Conservation (phyloP, 2,113 vertebrate genomes). For the Vidua macroura region DNA sequence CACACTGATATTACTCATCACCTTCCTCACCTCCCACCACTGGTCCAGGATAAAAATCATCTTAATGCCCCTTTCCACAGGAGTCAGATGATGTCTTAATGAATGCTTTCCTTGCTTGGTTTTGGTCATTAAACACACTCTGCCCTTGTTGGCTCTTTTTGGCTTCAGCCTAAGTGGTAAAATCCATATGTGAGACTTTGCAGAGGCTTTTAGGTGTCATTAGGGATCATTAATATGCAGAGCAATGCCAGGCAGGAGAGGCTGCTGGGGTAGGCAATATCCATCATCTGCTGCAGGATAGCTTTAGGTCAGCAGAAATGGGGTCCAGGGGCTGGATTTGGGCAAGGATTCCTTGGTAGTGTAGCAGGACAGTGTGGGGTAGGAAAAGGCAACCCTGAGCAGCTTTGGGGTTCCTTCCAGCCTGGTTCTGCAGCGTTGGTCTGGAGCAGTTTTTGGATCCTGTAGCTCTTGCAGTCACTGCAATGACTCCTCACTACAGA, state of each 20-base stretch:
- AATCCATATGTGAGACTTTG: constrained; percentile 3
- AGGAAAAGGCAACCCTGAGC: background rate
- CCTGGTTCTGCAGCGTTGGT: accelerated
- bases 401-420: background rate
- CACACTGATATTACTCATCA: background rate
- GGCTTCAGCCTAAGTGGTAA: background rate
- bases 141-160: background rate
- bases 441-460: background rate
- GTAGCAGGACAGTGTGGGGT: background rate
- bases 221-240: constrained; percentile 17
- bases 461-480: background rate
- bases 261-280: background rate
- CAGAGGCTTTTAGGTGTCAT: constrained; percentile 43
- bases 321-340: background rate
- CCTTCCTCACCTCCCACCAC: background rate
- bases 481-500: background rate
- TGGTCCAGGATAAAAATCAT: background rate
- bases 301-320: background rate
- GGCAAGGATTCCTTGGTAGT: background rate
- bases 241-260: background rate
- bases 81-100: background rate
- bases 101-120: background rate
- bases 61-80: background rate
- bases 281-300: background rate
- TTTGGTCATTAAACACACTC: background rate